Conservation (phyloP, 2,113 vertebrate genomes). For the Oryzias melastigma region DNA sequence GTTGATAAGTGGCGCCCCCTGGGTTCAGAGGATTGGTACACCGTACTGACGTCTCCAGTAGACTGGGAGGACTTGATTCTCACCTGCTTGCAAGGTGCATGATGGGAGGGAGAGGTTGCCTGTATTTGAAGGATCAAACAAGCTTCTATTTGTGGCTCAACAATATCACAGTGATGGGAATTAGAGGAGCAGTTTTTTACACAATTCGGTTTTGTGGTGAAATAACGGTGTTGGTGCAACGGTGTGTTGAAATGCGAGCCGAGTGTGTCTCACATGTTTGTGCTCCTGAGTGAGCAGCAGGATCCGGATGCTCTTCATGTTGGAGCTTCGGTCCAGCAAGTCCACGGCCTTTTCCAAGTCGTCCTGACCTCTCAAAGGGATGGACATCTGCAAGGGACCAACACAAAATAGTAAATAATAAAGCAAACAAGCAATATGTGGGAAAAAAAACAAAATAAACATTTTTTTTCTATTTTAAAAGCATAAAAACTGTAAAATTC, state of each 20-base stretch:
- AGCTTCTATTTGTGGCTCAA: neutral
- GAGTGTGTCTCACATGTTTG: constrained; percentile 82
- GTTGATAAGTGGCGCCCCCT: constrained; percentile 93
- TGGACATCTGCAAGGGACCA: constrained; percentile 82
- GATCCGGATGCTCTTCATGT: constrained; percentile 96
- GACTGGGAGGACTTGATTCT: constrained; percentile 96
- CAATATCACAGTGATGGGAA: constrained; percentile 8
- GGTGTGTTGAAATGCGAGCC: neutral
- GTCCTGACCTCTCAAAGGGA: constrained; percentile 89
- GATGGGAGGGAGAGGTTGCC: constrained; percentile 82
- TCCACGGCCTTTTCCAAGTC: constrained; percentile 94
- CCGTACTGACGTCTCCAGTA: constrained; percentile 86
- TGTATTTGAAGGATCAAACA: constrained; percentile 28
- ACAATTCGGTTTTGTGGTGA: constrained; percentile 16
- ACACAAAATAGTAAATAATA: constrained; percentile 10
- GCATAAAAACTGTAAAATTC: no score
- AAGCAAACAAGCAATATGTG: constrained; percentile 1
- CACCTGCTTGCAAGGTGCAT: constrained; percentile 86
- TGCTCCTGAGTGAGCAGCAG: constrained; percentile 87
- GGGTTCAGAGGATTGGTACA: constrained; percentile 86
- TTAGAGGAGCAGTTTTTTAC: constrained; percentile 29
- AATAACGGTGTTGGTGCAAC: constrained; percentile 37
- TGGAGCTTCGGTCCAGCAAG: constrained; percentile 90
- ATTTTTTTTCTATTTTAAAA: no score
- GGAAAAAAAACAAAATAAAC: neutral